These are phyloP conservation scores for Metallyticus violacea DNA, from an alignment of 2,888 invertebrate species.

Conservation along the genomic window DNA sequence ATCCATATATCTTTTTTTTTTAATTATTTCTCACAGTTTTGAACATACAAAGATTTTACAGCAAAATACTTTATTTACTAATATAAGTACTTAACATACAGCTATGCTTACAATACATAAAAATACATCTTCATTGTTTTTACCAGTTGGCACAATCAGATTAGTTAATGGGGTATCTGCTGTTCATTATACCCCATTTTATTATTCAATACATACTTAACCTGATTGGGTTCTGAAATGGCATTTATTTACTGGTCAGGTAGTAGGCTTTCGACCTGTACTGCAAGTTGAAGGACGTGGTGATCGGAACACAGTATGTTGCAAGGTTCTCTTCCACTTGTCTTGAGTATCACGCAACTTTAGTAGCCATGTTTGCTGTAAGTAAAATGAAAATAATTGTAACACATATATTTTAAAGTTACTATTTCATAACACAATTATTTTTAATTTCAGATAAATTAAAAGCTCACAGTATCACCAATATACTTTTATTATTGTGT, in stretches of 20 bases:
- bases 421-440: too few species aligned
- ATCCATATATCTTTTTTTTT: too few species aligned
- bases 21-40: neutral
- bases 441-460: too few species aligned
- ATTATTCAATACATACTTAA: neutral
- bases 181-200: too few species aligned
- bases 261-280: neutral
- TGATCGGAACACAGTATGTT: slow-evolving; percentile 45
- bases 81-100: too few species aligned
- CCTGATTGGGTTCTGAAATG: neutral
- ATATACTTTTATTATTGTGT: too few species aligned
- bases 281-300: slow-evolving; percentile 33
- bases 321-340: slow-evolving; percentile 49
- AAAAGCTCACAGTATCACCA: too few species aligned
- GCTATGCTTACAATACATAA: too few species aligned
- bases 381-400: slow-evolving; percentile 25
- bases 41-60: neutral
- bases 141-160: neutral
- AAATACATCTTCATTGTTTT: too few species aligned
- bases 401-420: too few species aligned
- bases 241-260: neutral
- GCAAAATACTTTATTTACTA: neutral
- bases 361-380: slow-evolving; percentile 50
- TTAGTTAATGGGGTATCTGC: neutral
- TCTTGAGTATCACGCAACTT: slow-evolving; percentile 52